These are phyloP conservation scores for Harpegnathos saltator DNA, from an alignment of 1,140 invertebrate species.

Conservation along the genomic window DNA sequence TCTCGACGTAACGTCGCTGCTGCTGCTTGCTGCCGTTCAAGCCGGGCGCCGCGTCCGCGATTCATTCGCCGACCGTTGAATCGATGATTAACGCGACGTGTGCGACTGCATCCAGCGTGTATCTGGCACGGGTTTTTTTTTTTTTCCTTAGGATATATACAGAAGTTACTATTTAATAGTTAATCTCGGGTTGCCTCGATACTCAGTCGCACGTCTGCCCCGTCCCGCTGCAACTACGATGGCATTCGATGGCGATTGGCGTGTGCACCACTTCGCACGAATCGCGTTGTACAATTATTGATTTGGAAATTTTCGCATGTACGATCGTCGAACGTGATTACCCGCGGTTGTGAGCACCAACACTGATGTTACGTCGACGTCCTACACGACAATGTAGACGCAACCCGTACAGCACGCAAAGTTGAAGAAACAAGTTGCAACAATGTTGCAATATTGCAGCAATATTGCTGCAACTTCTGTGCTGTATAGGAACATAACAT, in stretches of 20 bases:
- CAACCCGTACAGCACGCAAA: too few relatives aligned
- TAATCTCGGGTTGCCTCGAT: slow-evolving; percentile 52
- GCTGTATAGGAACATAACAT: too few relatives aligned
- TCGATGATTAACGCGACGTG: slow-evolving; percentile 24
- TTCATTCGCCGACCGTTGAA: not conserved
- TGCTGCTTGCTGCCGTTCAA: too few relatives aligned
- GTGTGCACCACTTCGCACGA: not conserved
- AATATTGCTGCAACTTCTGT: too few relatives aligned
- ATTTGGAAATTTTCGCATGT: not conserved
- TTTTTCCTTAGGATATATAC: slow-evolving; percentile 59
- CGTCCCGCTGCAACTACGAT: slow-evolving; percentile 25
- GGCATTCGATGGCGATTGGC: slow-evolving; percentile 27
- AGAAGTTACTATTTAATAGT: slow-evolving; percentile 49
- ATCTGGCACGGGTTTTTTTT: slow-evolving; percentile 56
- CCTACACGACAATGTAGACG: too few relatives aligned
- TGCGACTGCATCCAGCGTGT: slow-evolving; percentile 58
- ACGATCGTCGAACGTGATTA: not conserved
- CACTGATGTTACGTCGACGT: too few relatives aligned
- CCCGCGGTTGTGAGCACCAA: too few relatives aligned
- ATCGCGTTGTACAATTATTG: too few relatives aligned
- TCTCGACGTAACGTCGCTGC: too few relatives aligned
- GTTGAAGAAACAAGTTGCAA: too few relatives aligned
- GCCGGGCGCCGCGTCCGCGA: too few relatives aligned
- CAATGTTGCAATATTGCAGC: too few relatives aligned
- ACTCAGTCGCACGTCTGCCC: slow-evolving; percentile 44